A percentile compares a stretch with the other conserved stretches of the same genome.
These are phyloP conservation scores for Drosophila neutralis DNA, from an alignment of 2,888 invertebrate genomes.

Conservation along the genomic window DNA sequence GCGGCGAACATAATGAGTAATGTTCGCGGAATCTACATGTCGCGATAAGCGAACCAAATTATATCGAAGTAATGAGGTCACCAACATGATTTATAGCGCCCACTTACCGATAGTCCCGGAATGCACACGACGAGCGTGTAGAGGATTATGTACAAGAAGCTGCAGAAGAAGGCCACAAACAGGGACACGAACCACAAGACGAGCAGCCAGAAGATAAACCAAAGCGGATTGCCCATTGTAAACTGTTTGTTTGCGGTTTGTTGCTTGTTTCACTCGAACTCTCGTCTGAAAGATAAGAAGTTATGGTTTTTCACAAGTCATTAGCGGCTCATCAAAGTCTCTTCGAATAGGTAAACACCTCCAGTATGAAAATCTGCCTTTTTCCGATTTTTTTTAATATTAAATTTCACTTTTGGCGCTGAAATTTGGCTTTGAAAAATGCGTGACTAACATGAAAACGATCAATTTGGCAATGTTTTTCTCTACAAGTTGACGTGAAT, in stretches of 20 bases:
- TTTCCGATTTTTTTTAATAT: not conserved
- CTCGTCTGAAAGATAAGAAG: constrained; percentile 58
- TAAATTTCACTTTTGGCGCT: constrained; percentile 54
- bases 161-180: constrained; percentile 89
- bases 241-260: constrained; percentile 8
- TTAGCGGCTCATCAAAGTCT: not conserved
- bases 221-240: constrained; percentile 88
- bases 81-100: not conserved
- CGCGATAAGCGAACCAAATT: constrained; percentile 43
- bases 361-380: not conserved
- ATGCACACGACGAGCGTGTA: constrained; percentile 90
- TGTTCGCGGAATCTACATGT: constrained; percentile 35
- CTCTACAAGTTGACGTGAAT: constrained; percentile 33
- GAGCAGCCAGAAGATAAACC: constrained; percentile 89
- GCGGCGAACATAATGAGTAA: constrained; percentile 51
- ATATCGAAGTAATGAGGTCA: constrained; percentile 42
- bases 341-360: not conserved
- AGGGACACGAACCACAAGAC: constrained; percentile 89
- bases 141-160: constrained; percentile 89
- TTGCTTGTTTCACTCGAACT: constrained; percentile 24
- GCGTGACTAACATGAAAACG: constrained; percentile 59
- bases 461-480: constrained; percentile 48
- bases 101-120: constrained; percentile 88
- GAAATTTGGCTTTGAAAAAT: constrained; percentile 38
- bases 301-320: constrained; percentile 24